Evolutionary conservation across 1,140 invertebrate genomes (phyloP).

Genomic region (Trichonephila inaurata): DNA sequence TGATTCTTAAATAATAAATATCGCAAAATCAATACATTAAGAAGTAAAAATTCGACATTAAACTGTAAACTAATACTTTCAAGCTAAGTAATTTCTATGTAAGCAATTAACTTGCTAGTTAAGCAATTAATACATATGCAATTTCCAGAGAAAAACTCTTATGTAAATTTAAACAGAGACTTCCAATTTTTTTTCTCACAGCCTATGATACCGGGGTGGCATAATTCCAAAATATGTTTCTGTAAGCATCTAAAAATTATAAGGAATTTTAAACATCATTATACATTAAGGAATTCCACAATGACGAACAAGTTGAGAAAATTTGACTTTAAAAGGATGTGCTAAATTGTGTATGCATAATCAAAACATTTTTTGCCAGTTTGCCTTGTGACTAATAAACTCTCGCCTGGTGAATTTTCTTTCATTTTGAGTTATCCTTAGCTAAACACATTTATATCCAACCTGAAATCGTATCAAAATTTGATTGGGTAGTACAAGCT

Average conservation of each 20-base stretch:
- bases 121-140: neutral
- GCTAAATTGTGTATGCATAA: neutral
- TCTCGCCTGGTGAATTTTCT: neutral
- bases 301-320: neutral
- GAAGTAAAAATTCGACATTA: too few species aligned
- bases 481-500: too few species aligned
- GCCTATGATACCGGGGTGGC: neutral
- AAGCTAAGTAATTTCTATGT: too few species aligned
- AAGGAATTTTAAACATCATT: neutral
- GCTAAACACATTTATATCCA: neutral
- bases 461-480: too few species aligned
- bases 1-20: too few species aligned
- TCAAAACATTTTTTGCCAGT: neutral
- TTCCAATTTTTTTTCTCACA: neutral
- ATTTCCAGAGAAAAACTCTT: neutral
- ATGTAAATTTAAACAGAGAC: neutral
- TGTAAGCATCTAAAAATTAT: neutral
- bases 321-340: neutral
- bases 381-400: neutral
- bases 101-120: too few species aligned
- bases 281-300: neutral
- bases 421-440: neutral
- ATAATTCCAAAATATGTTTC: neutral
- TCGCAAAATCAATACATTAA: too few species aligned
- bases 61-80: too few species aligned